Evolutionary conservation across 2,113 vertebrate species (phyloP).

Genomic region (Mobula hypostoma): DNA sequence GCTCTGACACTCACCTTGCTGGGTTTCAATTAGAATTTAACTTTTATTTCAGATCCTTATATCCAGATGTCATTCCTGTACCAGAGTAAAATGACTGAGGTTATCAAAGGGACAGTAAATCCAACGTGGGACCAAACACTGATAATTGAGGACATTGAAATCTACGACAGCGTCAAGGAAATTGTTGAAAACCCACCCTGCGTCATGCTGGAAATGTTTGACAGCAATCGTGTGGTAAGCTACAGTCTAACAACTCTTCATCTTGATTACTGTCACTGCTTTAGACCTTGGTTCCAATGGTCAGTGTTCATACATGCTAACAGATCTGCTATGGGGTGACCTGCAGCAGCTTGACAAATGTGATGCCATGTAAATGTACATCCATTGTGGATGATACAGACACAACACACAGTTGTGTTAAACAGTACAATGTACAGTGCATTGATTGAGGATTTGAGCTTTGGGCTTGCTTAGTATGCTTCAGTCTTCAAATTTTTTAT

Average conservation of each 20-base stretch:
- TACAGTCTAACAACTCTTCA: not conserved
- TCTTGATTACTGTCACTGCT: not conserved
- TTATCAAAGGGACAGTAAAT: constrained; percentile 42
- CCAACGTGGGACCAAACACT: constrained; percentile 56
- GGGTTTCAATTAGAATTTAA: not conserved
- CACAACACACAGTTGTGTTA: not conserved
- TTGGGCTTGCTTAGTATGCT: not conserved
- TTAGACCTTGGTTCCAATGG: not conserved
- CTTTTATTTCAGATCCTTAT: constrained; percentile 39
- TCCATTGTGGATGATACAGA: no score
- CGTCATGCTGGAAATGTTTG: constrained; percentile 52
- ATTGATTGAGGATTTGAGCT: not conserved
- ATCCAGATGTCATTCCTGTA: constrained; percentile 50
- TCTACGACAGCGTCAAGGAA: constrained; percentile 50
- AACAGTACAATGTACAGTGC: not conserved
- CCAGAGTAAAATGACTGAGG: constrained; percentile 49
- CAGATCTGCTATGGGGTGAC: not conserved
- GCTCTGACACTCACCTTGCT: not conserved
- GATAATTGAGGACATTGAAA: constrained; percentile 51
- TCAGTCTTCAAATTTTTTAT: not conserved
- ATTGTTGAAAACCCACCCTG: constrained; percentile 45
- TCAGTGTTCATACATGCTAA: no score
- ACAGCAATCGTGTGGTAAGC: constrained; percentile 41
- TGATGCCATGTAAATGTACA: no score
- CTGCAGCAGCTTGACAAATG: not conserved